Conservation (phyloP, 1,140 invertebrate species). For the Calliphora vicina region DNA sequence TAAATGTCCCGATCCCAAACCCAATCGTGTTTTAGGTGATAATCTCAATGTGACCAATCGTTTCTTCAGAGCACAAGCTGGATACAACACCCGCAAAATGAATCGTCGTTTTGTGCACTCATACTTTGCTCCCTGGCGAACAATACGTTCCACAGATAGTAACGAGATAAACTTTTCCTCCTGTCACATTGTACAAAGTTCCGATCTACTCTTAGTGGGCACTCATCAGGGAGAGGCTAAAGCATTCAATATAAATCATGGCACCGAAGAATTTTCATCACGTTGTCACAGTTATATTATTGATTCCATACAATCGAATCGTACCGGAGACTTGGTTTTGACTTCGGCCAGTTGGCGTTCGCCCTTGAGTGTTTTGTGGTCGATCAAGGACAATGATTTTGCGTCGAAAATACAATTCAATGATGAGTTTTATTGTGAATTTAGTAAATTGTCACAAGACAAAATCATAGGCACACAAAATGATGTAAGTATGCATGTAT, state of each 20-base stretch:
- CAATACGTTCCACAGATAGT: slow-evolving; percentile 75
- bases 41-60: slow-evolving; percentile 77
- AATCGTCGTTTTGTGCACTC: slow-evolving; percentile 87
- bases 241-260: slow-evolving; percentile 83
- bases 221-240: slow-evolving; percentile 89
- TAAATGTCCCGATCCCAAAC: slow-evolving; percentile 89
- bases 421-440: slow-evolving; percentile 90
- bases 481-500: slow-evolving; percentile 77
- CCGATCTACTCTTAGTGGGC: slow-evolving; percentile 83
- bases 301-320: slow-evolving; percentile 72
- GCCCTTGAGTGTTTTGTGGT: slow-evolving; percentile 88
- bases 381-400: slow-evolving; percentile 73
- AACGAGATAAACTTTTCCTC: slow-evolving; percentile 86
- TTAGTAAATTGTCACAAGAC: slow-evolving; percentile 87
- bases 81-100: slow-evolving; percentile 68
- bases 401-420: slow-evolving; percentile 77
- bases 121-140: slow-evolving; percentile 86
- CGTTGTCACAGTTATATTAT: slow-evolving; percentile 86
- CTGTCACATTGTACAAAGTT: slow-evolving; percentile 71
- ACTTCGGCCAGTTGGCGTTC: slow-evolving; percentile 86
- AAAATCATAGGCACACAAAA: slow-evolving; percentile 84
- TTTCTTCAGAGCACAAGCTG: slow-evolving; percentile 67
- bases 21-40: slow-evolving; percentile 70
- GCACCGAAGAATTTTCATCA: slow-evolving; percentile 79
- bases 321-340: slow-evolving; percentile 80